Conservation (phyloP, 1,140 invertebrate genomes). For the Drosophila nigromelanica region DNA sequence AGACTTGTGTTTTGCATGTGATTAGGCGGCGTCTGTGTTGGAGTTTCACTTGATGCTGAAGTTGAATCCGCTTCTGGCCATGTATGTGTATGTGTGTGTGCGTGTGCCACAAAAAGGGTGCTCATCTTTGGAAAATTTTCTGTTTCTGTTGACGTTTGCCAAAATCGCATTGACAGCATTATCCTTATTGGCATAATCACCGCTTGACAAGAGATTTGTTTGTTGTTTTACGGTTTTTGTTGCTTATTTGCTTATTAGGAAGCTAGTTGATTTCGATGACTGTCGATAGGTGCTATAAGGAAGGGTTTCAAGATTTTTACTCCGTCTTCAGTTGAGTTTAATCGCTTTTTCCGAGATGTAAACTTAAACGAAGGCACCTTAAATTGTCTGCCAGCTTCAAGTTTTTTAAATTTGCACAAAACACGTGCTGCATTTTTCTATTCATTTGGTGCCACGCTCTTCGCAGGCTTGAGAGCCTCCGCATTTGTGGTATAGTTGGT, state of each 20-base stretch:
- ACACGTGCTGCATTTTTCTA: constrained; percentile 67
- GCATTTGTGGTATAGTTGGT: constrained; percentile 53
- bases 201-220: constrained; percentile 17
- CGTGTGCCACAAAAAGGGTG: constrained; percentile 32
- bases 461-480: constrained; percentile 21
- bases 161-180: constrained; percentile 52
- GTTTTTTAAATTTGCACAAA: constrained; percentile 48
- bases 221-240: constrained; percentile 23
- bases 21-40: constrained; percentile 40
- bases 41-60: constrained; percentile 28
- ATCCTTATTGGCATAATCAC: constrained; percentile 50
- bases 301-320: neutral
- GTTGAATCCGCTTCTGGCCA: constrained; percentile 3
- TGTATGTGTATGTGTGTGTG: constrained; percentile 4
- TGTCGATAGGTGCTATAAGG: neutral
- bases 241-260: constrained; percentile 34
- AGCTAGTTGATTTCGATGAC: neutral
- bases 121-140: constrained; percentile 30
- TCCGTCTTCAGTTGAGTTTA: neutral
- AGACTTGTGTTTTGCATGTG: constrained; percentile 44
- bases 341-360: neutral
- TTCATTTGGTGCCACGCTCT: constrained; percentile 55
- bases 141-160: constrained; percentile 32
- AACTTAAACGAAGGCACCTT: neutral
- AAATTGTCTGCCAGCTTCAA: constrained; percentile 5